These are phyloP conservation scores for Orbicella faveolata DNA, from an alignment of 64 coral and sea anemone species.

Conservation along the genomic window DNA sequence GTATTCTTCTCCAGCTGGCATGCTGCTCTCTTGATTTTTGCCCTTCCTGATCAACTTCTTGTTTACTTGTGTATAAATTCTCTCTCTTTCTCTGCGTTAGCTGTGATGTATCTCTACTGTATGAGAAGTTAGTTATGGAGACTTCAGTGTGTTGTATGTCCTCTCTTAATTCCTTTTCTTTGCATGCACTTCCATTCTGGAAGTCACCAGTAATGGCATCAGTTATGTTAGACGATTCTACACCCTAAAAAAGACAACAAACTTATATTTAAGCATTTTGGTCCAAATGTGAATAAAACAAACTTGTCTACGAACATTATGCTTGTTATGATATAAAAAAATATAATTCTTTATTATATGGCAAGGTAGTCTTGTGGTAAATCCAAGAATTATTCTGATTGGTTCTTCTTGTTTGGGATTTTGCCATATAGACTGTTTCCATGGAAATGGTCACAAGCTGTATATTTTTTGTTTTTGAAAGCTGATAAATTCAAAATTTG, in stretches of 20 bases:
- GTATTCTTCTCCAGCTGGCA: conserved; percentile 87
- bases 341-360: too few species aligned
- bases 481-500: too few species aligned
- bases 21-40: conserved; percentile 43
- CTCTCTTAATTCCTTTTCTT: conserved; percentile 20
- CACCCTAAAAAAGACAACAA: conserved; percentile 9
- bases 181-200: conserved; percentile 19
- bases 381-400: too few species aligned
- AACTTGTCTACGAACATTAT: too few species aligned
- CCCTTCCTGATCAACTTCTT: conserved; percentile 4
- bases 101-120: conserved; percentile 7
- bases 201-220: conserved; percentile 8
- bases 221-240: conserved; percentile 45
- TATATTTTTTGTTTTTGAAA: too few species aligned
- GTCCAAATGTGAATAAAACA: too few species aligned
- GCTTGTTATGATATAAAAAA: too few species aligned
- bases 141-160: conserved; percentile 25
- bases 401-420: too few species aligned
- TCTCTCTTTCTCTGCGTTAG: conserved; percentile 52
- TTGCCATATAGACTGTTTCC: too few species aligned
- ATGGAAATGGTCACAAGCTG: too few species aligned
- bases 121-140: background rate
- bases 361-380: too few species aligned
- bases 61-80: conserved; percentile 9
- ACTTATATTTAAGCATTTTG: background rate